Base-by-base conservation (phyloP, 1,140 invertebrate species). In the Asbolus verrucosus region DNA sequence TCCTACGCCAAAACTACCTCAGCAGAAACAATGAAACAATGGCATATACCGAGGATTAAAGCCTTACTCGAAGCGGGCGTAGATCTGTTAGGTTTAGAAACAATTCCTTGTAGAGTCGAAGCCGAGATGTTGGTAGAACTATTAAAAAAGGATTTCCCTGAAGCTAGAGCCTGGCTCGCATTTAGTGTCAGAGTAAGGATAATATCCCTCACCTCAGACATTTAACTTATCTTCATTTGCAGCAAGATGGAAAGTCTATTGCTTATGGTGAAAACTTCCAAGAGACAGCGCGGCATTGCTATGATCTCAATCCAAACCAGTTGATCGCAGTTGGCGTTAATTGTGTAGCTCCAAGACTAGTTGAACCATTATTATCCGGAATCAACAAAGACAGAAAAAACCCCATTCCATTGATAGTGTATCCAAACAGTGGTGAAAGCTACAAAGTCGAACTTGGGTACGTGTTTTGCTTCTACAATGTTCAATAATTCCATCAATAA, bases 21-120 rank as follows among this genome's bases (percentile, higher is more conserved):
- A 15, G 81, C 82, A 11, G 83, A 90, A 76, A 86, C 87, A 54
- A 85, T 98, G 70, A 87, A 87, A 18, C 85, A 91, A 14, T 96
- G 94, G 91, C 95, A 97, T 80, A 81, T 87, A 68, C 89, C 91
- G 0, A 84, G 94, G 16, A 88, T 97, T 5, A 82, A 89, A 62
- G 89, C 90, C 8, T 82, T 97, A 1, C 76, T 96, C 8, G 86
- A 91, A 68, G 88, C 87, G 31, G 92, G 92, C 6, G 90, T 92
- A 1, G 93, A 97, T 81, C 77, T 95, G 0, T 77, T 98, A 24
- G 93, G 93, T 6, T 81, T 97, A 67, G 96, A 98, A 82, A 98
- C 96, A 0, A 91, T 97, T 72, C 95, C 96, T 6, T 92, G 92
- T 67, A 82, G 87, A 73, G 84, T 71, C 50, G 96, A 98, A 83